phyloP scores from a whole-genome alignment of 92 coral and sea anemone genomes.

The Palythoa caribaeorum region DNA sequence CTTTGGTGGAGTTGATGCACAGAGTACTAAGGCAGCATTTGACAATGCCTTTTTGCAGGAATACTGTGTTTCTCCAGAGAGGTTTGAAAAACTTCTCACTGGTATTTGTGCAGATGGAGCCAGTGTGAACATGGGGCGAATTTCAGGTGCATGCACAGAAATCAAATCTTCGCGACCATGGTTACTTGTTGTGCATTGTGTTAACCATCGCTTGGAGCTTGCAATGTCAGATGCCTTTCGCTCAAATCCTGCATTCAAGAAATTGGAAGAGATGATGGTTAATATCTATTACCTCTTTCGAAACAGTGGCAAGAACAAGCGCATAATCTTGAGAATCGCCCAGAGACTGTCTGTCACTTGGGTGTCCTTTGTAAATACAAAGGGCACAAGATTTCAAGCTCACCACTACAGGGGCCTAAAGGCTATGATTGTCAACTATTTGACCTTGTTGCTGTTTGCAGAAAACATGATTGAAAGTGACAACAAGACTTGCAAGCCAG shows the following conservation, averaged over 20 bases:
- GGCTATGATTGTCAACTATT: constrained; percentile 63
- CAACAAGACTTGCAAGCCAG: constrained; percentile 62
- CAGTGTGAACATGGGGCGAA: constrained; percentile 59
- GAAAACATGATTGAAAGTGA: constrained; percentile 62
- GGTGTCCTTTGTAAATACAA: constrained; percentile 39
- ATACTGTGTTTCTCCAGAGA: constrained; percentile 39
- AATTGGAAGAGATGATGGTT: constrained; percentile 41
- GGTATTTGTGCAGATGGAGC: constrained; percentile 66
- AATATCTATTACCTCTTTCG: constrained; percentile 59
- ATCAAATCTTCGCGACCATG: constrained; percentile 49
- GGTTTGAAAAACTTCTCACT: constrained; percentile 43
- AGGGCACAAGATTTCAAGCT: constrained; percentile 64
- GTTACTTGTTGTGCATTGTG: constrained; percentile 50
- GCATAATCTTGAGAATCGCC: constrained; percentile 51
- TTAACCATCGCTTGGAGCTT: constrained; percentile 27
- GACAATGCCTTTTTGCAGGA: constrained; percentile 52
- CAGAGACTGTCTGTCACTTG: constrained; percentile 63
- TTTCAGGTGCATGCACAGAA: constrained; percentile 42
- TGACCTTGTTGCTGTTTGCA: constrained; percentile 49
- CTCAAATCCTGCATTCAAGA: constrained; percentile 27
- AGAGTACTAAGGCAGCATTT: constrained; percentile 44
- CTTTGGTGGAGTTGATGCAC: constrained; percentile 61
- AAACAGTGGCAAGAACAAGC: constrained; percentile 57
- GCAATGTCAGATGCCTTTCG: constrained; percentile 19
- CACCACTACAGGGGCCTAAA: constrained; percentile 57